phyloP scores from a whole-genome alignment of 64 coral and sea anemone species.

The Montipora foliosa region DNA sequence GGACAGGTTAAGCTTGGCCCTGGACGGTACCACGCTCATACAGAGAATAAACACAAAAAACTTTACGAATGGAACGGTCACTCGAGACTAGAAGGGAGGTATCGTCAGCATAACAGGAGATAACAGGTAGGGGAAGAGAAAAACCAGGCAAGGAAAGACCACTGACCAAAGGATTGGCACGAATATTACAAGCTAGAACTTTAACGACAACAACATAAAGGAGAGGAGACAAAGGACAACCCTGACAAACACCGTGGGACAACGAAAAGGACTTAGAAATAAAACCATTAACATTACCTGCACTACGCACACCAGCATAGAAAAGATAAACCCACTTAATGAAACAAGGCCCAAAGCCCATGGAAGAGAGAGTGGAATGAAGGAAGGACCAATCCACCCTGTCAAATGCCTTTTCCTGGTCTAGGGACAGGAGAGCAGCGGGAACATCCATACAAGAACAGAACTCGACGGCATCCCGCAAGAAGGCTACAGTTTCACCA shows the following conservation, averaged over 20 bases:
- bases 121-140: background rate
- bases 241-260: background rate
- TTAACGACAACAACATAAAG: background rate
- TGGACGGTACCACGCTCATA: background rate
- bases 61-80: background rate
- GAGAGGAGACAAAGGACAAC: background rate
- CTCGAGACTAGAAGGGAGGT: background rate
- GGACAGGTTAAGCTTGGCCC: background rate
- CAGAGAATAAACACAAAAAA: background rate
- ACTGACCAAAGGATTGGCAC: background rate
- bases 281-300: constrained; percentile 38
- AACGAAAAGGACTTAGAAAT: background rate
- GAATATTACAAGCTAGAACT: constrained; percentile 1
- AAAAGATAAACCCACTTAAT: background rate
- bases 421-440: background rate
- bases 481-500: constrained; percentile 27
- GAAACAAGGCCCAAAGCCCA: constrained; percentile 39
- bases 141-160: background rate
- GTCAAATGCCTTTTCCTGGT: background rate
- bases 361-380: background rate
- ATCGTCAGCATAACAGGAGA: constrained; percentile 45
- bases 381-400: background rate
- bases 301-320: background rate
- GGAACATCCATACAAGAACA: background rate
- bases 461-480: constrained; percentile 18